Conservation (phyloP, 2,797 vertebrate genomes). For the Sciaenops ocellatus region DNA sequence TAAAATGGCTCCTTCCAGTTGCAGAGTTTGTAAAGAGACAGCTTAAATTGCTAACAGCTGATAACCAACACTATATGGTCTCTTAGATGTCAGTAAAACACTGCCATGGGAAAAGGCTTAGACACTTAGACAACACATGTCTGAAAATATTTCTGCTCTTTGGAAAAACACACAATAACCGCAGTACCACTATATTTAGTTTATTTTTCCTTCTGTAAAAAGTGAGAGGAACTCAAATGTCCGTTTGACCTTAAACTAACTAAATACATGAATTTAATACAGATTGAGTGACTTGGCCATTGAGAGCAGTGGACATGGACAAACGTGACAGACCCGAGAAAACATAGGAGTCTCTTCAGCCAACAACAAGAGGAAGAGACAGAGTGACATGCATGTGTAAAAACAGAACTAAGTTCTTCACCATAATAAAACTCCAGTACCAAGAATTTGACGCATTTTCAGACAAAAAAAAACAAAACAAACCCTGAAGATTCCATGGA, state of each 20-base stretch:
- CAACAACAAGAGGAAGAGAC: constrained; percentile 2
- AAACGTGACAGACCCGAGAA: not conserved
- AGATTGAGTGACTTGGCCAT: too few relatives aligned
- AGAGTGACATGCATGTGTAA: not conserved
- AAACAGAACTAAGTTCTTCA: not conserved
- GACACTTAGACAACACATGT: not conserved
- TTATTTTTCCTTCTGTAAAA: not conserved
- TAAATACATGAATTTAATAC: too few relatives aligned
- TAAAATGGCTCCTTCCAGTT: not conserved
- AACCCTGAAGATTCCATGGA: constrained; percentile 1
- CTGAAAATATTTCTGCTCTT: not conserved
- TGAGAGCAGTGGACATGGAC: too few relatives aligned
- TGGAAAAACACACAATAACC: not conserved
- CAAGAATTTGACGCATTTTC: not conserved
- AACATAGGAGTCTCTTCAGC: constrained; percentile 6
- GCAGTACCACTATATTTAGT: not conserved
- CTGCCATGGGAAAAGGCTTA: not conserved
- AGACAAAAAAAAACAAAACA: constrained; percentile 2
- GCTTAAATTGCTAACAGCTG: not conserved
- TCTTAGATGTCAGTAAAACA: not conserved
- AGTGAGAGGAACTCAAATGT: not conserved
- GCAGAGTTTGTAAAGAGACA: not conserved
- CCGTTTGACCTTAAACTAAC: too few relatives aligned
- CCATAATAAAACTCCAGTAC: constrained; percentile 11
- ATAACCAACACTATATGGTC: not conserved